Base-by-base conservation (phyloP, 2,113 vertebrate species). In the Catagonus wagneri region DNA sequence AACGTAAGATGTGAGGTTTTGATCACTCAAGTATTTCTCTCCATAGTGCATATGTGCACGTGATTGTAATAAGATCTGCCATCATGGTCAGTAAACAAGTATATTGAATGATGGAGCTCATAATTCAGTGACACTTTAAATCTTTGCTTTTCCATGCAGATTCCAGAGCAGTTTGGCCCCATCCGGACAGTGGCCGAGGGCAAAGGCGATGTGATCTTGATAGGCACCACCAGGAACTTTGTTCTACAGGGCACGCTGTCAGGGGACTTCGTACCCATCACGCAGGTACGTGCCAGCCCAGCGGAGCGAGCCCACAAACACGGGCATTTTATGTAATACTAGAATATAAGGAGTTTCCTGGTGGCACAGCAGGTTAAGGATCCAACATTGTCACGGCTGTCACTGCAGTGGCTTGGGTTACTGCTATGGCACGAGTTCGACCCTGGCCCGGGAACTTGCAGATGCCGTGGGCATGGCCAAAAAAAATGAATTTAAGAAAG, bases 201-300 rank as follows among this genome's bases (percentile, higher is more conserved):
- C 72, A 99, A 99, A 97, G 99, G 99, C 2, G 99, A 99, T 0
- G 98, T 98, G 19, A 98, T 99, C 83, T 98, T 99, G 92, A 99
- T 99, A 75, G 99, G 99, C 86, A 99, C 99, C 13, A 99, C 99
- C 7, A 99, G 99, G 98, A 99, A 99, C 97, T 99, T 99, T 1
- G 99, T 99, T 65, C 98, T 99, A 10, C 99, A 99, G 92, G 99
- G 99, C 71, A 99, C 98, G 0, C 98, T 99, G 68, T 98, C 99
- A 1, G 99, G 99, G 95, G 99, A 99, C 27, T 99, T 99, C 52
- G 97, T 97, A 4, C 98, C 99, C 34, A 99, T 99, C 83, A 99
- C 99, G 89, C 99, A 99, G 99, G 99, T 99, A 86, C 27, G 83
- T 65, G 39, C 12, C 83, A 80, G 13, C 75, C 87, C 88, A 17